phyloP scores from a whole-genome alignment of 2,797 vertebrate genomes.

The Spinus pinus region DNA sequence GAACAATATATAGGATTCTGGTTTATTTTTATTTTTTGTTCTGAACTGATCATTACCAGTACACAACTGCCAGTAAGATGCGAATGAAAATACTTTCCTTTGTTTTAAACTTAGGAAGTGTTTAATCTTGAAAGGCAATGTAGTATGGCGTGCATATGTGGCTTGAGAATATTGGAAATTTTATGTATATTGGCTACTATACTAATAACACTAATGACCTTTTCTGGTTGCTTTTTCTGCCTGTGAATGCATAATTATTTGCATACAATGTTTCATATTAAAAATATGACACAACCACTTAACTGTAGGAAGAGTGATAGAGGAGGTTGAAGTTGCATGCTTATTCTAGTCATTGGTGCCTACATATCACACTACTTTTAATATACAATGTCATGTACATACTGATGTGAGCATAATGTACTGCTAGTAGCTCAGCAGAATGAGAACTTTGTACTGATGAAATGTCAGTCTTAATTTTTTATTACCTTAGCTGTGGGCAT shows the following conservation, averaged over 20 bases:
- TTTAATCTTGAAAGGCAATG: background rate
- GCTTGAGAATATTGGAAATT: background rate
- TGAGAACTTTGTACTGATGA: constrained; percentile 5
- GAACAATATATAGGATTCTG: background rate
- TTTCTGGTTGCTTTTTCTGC: background rate
- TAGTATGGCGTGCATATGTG: background rate
- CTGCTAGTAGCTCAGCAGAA: constrained; percentile 57
- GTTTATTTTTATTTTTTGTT: background rate
- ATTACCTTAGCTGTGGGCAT: constrained; percentile 42
- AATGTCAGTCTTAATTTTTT: constrained; percentile 58
- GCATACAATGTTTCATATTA: background rate
- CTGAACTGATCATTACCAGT: background rate
- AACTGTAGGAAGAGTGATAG: background rate
- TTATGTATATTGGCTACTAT: background rate
- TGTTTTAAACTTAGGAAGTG: background rate
- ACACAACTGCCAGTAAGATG: background rate
- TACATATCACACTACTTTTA: constrained; percentile 23
- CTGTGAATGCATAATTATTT: background rate
- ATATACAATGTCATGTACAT: constrained; percentile 43
- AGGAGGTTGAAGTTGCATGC: background rate
- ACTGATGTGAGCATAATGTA: constrained; percentile 50
- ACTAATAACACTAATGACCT: background rate
- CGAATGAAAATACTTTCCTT: background rate
- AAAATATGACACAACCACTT: constrained; percentile 12
- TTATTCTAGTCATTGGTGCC: constrained; percentile 25